Base-by-base conservation (phyloP, 2,113 vertebrate species). In the Crypturellus undulatus region DNA sequence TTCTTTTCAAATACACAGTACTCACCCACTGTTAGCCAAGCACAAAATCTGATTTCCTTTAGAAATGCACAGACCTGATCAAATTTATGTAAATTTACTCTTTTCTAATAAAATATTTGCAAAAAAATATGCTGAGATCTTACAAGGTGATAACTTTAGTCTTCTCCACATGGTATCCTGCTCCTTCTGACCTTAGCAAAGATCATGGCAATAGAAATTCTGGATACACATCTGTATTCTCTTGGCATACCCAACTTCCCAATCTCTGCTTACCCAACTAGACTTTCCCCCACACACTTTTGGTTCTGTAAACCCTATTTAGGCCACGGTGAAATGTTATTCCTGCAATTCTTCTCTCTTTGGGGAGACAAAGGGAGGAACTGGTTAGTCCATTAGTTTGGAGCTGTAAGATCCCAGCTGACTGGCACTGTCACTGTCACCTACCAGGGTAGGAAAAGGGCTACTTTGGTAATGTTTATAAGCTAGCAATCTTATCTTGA, bases 341-440 rank as follows among this genome's bases (percentile, higher is more conserved):
- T 97, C 96, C 92, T 93, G 84, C 87, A 96, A 95, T 68, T 89
- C 93, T 93, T 97, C 81, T 96, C 72, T 49, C 63, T 95, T 95
- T 87, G 86, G 84, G 88, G 84, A 95, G 93, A 95, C 87, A 95
- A 92, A 67, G 95, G 84, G 49, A 96, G 79, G 86, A 97, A 92
- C 89, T 79, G 73, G 84, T 89, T 93, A 94, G 90, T 96, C 87
- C 84, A 82, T 69, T 62, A 95, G 79, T 85, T 79, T 75, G 47
- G 84, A 96, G 81, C 87, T 91, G 49, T 80, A 93, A 93, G 91
- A 90, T 89, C 87, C 96, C 94, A 86, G 89, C 62, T 96, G 89
- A 89, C 9, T 8, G 26, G 88, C 83, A 89, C 63, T 94, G 86
- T 82, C 83, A 89, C 63, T 94, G 86, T 82, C 78, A 87, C 91